phyloP scores from a whole-genome alignment of 1,140 invertebrate genomes.

The Acyrthosiphon pisum region DNA sequence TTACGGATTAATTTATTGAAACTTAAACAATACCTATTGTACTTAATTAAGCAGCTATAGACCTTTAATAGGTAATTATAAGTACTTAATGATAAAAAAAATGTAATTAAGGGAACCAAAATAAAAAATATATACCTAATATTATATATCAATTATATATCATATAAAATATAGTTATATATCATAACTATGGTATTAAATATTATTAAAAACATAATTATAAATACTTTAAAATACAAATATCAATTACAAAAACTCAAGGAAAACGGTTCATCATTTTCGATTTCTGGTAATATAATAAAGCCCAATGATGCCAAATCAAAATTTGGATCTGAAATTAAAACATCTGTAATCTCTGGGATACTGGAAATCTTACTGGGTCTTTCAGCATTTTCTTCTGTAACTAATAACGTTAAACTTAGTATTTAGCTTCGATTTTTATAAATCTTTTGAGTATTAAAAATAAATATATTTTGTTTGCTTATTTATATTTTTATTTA shows the following conservation, averaged over 20 bases:
- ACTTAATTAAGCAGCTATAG: background rate
- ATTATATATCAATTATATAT: too few species aligned
- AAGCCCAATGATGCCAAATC: slow-evolving; percentile 3
- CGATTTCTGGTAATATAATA: slow-evolving; percentile 30
- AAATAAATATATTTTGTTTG: background rate
- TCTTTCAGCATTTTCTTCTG: background rate
- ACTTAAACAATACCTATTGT: background rate
- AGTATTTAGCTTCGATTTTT: background rate
- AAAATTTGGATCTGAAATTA: slow-evolving; percentile 49
- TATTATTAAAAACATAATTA: background rate
- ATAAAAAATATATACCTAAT: background rate
- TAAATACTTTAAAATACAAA: background rate
- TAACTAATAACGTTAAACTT: background rate
- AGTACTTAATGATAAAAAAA: background rate
- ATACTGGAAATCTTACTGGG: background rate
- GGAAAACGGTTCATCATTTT: slow-evolving; percentile 27
- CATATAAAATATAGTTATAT: too few species aligned
- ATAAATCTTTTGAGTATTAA: background rate
- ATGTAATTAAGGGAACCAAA: background rate
- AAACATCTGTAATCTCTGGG: slow-evolving; percentile 28
- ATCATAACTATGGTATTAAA: background rate
- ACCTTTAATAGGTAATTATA: background rate
- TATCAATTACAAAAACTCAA: slow-evolving; percentile 27
- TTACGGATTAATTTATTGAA: background rate
- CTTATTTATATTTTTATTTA: background rate